phyloP scores from a whole-genome alignment of 2,113 vertebrate species.

The Turdus rufiventris region DNA sequence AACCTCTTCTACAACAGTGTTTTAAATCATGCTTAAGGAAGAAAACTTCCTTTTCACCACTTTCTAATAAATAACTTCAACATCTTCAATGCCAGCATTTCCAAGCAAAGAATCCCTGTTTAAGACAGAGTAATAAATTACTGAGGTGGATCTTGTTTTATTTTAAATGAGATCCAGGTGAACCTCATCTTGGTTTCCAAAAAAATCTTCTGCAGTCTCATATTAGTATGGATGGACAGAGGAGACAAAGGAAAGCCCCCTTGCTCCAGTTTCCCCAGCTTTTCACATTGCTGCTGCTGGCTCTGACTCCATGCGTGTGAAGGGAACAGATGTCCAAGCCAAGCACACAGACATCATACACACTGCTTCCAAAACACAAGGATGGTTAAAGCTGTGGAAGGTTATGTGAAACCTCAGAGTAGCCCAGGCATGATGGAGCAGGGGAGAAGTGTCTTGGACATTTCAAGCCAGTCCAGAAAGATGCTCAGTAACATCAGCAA shows the following conservation, averaged over 20 bases:
- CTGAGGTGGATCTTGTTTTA: background rate
- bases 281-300: background rate
- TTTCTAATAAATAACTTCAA: conserved; percentile 44
- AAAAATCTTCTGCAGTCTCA: background rate
- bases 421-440: accelerated
- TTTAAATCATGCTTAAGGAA: conserved; percentile 21
- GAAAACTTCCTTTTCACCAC: conserved; percentile 3
- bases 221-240: background rate
- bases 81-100: conserved; percentile 17
- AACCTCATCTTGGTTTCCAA: background rate
- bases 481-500: background rate
- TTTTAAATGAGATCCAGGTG: background rate
- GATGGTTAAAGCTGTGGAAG: background rate
- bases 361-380: background rate
- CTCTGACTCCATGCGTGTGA: background rate
- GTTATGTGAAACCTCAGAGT: background rate
- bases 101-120: background rate
- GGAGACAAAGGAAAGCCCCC: background rate
- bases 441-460: background rate
- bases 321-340: background rate
- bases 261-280: background rate
- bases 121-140: background rate
- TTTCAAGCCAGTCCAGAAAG: background rate
- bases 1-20: background rate
- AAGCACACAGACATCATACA: accelerated